Conservation (phyloP, 2,888 invertebrate genomes). For the Cerceris rybyensis region DNA sequence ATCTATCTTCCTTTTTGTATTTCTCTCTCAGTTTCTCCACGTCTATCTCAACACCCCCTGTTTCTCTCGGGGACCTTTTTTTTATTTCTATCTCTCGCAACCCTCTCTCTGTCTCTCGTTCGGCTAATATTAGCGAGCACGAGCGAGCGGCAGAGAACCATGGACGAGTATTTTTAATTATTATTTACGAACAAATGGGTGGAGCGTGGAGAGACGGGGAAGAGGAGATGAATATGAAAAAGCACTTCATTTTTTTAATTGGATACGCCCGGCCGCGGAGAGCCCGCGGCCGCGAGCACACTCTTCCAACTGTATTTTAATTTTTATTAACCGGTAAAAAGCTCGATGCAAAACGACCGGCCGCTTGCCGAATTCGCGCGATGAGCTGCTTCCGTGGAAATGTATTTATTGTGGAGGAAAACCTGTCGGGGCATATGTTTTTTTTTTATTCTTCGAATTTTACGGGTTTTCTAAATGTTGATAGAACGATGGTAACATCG, state of each 20-base stretch:
- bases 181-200: conserved; percentile 76
- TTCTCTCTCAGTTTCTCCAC: too few species aligned
- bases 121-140: conserved; percentile 1
- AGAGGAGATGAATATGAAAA: conserved; percentile 76
- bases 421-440: background rate
- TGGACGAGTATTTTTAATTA: conserved; percentile 77
- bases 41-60: too few species aligned
- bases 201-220: conserved; percentile 37
- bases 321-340: conserved; percentile 75
- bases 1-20: too few species aligned
- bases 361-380: conserved; percentile 49
- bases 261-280: conserved; percentile 67
- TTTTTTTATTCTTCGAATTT: background rate
- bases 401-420: conserved; percentile 20
- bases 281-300: conserved; percentile 32
- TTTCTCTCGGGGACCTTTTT: too few species aligned
- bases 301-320: conserved; percentile 76
- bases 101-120: background rate
- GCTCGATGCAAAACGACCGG: conserved; percentile 52
- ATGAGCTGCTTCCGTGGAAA: conserved; percentile 6
- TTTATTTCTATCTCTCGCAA: too few species aligned
- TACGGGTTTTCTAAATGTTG: background rate
- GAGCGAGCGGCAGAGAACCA: conserved; percentile 53
- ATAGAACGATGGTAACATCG: too few species aligned
- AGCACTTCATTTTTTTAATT: conserved; percentile 79